Evolutionary conservation across 2,888 invertebrate genomes (phyloP), one percentile per base, ranked within the genome.

Genomic region (Erebia palarica): DNA sequence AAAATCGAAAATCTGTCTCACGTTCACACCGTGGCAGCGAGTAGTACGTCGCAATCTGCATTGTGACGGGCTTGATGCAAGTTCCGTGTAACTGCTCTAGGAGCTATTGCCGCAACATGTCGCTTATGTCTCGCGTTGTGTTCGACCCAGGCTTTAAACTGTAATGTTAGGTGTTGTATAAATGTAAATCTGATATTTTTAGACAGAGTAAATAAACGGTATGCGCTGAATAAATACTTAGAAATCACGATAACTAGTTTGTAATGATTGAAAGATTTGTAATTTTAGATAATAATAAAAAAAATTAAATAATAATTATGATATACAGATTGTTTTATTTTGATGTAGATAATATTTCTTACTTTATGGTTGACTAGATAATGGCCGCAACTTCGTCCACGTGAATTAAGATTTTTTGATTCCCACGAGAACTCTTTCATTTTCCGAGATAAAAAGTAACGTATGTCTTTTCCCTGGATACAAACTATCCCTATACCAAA

Each of bases 111-210:
- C 36, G 67, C 74, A 65, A 13, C 13, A 0, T 1, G 47, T 10
- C 13, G 47, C n/a, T 51, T 14, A 7, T 8, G 16, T 55, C 11
- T 4, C 13, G 27, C 57, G 27, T 58, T 58, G 18, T 57, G 13
- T 27, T 21, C 27, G 21, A 21, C 57, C 21, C 5, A 13, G 27
- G 7, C 57, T 57, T 63, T 65, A 60, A 53, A 67, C 68, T 65
- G 65, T 78, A 78, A 81, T 86, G 82, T 81, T 80, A 78, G 83
- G 83, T 90, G 89, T 90, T 91, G 90, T 90, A 90, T 85, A 90
- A 91, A 90, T 91, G 88, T 92, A 91, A 89, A 92, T 88, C 87
- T 82, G 84, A 87, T 90, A 91, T 91, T 89, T 90, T 91, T 90
- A 90, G 89, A 90, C 79, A 79, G 76, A 85, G 83, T 83, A 36